A percentile compares a stretch with the other conserved stretches of the same genome.
Conservation (phyloP, 2,113 vertebrate species). For the Pycnonotus jocosus region DNA sequence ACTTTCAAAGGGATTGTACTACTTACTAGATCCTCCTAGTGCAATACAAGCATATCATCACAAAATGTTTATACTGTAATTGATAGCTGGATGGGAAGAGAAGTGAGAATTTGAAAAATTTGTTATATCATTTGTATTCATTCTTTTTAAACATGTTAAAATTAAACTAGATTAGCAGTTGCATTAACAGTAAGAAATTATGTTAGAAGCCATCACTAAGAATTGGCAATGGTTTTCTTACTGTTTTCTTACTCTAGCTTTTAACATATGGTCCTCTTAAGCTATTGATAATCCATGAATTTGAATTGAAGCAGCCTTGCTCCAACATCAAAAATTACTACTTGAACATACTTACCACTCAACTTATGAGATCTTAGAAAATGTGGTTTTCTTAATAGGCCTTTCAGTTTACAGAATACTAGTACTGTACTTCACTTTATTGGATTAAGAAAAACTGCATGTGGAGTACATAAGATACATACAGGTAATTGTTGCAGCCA, state of each 20-base stretch:
- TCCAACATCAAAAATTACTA: neutral
- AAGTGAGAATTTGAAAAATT: neutral
- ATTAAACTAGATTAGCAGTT: neutral
- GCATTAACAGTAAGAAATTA: neutral
- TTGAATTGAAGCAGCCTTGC: neutral
- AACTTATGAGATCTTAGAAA: neutral
- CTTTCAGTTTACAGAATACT: neutral
- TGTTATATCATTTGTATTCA: neutral
- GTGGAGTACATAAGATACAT: neutral
- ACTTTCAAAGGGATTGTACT: neutral
- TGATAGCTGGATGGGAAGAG: neutral
- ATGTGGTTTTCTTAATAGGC: neutral
- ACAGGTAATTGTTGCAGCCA: neutral
- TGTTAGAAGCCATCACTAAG: neutral
- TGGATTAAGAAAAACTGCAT: neutral
- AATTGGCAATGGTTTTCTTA: neutral
- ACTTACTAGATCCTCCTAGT: neutral
- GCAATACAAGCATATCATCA: neutral
- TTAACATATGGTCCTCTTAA: neutral
- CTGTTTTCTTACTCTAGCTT: neutral
- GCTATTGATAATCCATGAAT: neutral
- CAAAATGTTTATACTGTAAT: neutral
- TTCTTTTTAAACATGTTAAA: neutral
- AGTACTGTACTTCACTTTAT: neutral
- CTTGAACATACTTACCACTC: neutral